phyloP scores from a whole-genome alignment of 1,140 invertebrate genomes.

The Tetraneura akinire region DNA sequence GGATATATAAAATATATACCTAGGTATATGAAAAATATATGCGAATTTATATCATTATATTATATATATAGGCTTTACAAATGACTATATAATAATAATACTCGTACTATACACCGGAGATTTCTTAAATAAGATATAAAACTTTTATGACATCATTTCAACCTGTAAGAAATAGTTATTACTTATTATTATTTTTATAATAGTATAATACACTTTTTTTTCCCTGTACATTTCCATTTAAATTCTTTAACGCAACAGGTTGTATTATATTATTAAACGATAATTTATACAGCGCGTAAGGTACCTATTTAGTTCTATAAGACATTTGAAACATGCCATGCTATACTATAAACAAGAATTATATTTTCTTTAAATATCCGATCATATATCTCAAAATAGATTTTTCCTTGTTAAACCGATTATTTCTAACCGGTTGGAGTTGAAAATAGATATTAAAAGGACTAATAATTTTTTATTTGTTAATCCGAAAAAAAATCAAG shows the following conservation, averaged over 20 bases:
- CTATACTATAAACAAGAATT: neutral
- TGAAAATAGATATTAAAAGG: neutral
- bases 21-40: neutral
- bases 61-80: too few species aligned
- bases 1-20: neutral
- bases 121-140: too few species aligned
- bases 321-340: neutral
- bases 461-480: constrained; percentile 10
- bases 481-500: neutral
- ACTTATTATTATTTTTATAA: neutral
- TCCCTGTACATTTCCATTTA: neutral
- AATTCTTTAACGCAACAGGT: neutral
- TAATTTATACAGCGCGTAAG: neutral
- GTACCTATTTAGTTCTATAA: neutral
- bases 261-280: too few species aligned
- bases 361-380: constrained; percentile 8
- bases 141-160: too few species aligned
- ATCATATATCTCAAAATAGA: neutral
- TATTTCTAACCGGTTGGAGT: constrained; percentile 3
- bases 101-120: too few species aligned
- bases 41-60: too few species aligned
- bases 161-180: too few species aligned
- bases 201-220: neutral
- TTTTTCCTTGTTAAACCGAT: neutral
- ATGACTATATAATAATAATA: too few species aligned